phyloP scores from a whole-genome alignment of 2,888 invertebrate species.

The Schrankia costaestrigalis region DNA sequence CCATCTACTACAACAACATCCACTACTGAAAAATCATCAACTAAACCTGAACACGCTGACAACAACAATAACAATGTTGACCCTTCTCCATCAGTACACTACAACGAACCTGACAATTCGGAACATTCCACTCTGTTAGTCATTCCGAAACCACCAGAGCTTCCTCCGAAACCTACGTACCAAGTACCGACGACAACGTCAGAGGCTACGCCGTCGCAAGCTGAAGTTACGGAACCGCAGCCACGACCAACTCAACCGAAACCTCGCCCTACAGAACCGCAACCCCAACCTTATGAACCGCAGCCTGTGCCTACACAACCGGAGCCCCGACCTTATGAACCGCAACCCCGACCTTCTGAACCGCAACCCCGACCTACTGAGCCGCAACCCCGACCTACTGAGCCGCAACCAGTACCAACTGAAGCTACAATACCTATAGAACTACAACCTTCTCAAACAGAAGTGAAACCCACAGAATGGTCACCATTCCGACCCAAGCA shows the following conservation, averaged over 20 bases:
- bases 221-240: conserved; percentile 2
- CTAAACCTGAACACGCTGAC: conserved; percentile 8
- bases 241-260: conserved; percentile 1
- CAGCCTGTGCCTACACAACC: not conserved
- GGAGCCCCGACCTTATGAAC: not conserved
- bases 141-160: conserved; percentile 6
- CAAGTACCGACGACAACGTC: too few species aligned
- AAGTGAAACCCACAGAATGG: conserved; percentile 11
- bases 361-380: conserved; percentile 1
- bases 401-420: conserved; percentile 2
- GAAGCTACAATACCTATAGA: conserved; percentile 5
- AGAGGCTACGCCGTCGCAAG: conserved; percentile 4
- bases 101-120: conserved; percentile 6
- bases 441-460: conserved; percentile 12
- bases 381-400: conserved; percentile 7
- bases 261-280: conserved; percentile 10
- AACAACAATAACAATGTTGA: conserved; percentile 18
- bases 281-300: conserved; percentile 1
- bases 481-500: conserved; percentile 15
- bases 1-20: conserved; percentile 20
- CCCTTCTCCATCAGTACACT: conserved; percentile 20
- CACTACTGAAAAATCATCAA: too few species aligned
- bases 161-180: conserved; percentile 2
- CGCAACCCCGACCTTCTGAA: conserved; percentile 4
- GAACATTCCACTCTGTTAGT: conserved; percentile 3